Conservation (phyloP, 2,113 vertebrate species). For the Gallinago media region DNA sequence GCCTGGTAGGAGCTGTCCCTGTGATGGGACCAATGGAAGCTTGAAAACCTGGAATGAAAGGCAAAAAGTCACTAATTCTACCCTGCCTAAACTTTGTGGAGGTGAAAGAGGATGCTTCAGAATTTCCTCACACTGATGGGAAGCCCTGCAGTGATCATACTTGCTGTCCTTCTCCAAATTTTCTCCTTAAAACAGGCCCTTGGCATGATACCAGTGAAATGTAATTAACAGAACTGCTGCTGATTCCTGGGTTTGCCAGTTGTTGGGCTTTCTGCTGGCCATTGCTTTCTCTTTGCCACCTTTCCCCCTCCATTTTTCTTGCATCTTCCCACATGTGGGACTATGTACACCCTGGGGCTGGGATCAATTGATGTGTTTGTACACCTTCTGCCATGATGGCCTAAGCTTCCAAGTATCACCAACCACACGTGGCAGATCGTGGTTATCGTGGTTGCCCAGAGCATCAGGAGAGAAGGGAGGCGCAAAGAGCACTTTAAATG, state of each 20-base stretch:
- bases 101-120: neutral
- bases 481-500: neutral
- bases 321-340: neutral
- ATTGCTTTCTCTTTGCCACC: accelerated
- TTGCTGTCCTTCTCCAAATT: neutral
- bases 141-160: neutral
- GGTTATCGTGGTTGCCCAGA: neutral
- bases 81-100: neutral
- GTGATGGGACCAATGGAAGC: neutral
- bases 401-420: neutral
- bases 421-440: neutral
- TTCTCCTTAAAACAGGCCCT: neutral
- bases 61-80: neutral
- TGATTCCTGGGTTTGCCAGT: neutral
- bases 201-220: neutral
- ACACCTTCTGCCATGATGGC: neutral
- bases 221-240: neutral
- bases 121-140: accelerated
- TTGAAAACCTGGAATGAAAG: neutral
- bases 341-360: neutral
- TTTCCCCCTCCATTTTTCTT: neutral
- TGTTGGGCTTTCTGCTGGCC: neutral
- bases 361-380: neutral
- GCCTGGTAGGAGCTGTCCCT: neutral
- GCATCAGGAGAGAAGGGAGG: neutral